Evolutionary conservation across 2,113 vertebrate species (phyloP).

Genomic region (Chamaetylas fuelleborni): DNA sequence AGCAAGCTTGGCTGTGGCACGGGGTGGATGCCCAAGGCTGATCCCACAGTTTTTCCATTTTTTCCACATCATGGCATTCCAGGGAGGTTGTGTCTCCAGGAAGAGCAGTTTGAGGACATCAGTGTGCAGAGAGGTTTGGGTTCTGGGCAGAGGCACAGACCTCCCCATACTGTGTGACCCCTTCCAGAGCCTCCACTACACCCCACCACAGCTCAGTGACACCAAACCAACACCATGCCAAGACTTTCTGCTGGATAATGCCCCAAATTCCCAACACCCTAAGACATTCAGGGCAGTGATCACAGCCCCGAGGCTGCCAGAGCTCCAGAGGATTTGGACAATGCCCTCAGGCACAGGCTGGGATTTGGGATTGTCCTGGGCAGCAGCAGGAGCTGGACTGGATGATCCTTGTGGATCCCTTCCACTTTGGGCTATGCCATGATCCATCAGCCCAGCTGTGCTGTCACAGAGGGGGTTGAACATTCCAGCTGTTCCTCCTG

Average conservation of each 20-base stretch:
- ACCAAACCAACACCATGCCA: background rate
- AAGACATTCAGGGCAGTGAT: background rate
- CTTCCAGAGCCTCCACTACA: background rate
- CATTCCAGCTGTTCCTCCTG: background rate
- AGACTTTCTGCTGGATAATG: background rate
- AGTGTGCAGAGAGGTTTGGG: background rate
- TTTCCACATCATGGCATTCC: fast-evolving
- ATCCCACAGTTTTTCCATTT: background rate
- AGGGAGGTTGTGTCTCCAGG: background rate
- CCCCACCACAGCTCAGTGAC: background rate
- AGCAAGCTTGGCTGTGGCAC: fast-evolving
- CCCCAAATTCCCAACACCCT: background rate
- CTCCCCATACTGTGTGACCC: fast-evolving
- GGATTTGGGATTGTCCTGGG: background rate
- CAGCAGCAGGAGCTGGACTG: background rate
- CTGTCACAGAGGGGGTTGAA: fast-evolving
- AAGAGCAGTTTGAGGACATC: background rate
- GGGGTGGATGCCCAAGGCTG: background rate
- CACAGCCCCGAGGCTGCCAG: background rate
- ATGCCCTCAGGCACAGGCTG: background rate
- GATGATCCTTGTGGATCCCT: background rate
- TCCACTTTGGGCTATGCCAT: background rate
- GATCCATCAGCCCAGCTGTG: background rate
- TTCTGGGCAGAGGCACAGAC: background rate
- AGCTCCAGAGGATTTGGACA: background rate